phyloP scores from a whole-genome alignment of 2,797 vertebrate genomes.

The Zalophus californianus region DNA sequence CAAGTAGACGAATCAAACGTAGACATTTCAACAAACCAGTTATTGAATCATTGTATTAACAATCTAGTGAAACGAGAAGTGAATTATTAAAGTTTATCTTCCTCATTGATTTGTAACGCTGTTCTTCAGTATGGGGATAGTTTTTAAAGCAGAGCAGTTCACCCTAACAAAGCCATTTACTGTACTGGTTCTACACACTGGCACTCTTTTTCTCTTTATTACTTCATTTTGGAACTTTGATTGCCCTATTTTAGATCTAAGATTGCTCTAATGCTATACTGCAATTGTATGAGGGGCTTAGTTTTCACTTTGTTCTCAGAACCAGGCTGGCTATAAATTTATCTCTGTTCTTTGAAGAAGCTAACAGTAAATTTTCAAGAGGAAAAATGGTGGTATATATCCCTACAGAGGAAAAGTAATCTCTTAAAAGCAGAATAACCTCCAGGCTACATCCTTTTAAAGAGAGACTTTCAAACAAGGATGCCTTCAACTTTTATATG shows the following conservation, averaged over 20 bases:
- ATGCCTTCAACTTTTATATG: slow-evolving; percentile 72
- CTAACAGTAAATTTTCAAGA: slow-evolving; percentile 84
- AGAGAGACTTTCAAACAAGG: slow-evolving; percentile 73
- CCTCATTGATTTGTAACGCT: slow-evolving; percentile 69
- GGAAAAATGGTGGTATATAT: slow-evolving; percentile 79
- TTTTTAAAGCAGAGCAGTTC: slow-evolving; percentile 73
- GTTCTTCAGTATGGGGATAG: slow-evolving; percentile 39
- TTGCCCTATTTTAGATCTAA: slow-evolving; percentile 83
- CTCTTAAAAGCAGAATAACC: slow-evolving; percentile 85
- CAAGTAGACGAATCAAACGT: slow-evolving; percentile 68
- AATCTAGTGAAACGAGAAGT: slow-evolving; percentile 51
- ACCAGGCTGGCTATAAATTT: slow-evolving; percentile 84
- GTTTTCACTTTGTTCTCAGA: slow-evolving; percentile 87
- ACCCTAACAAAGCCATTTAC: slow-evolving; percentile 82
- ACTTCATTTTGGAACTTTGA: slow-evolving; percentile 82
- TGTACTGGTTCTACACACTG: slow-evolving; percentile 56
- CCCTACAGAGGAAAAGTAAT: slow-evolving; percentile 83
- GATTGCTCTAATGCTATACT: slow-evolving; percentile 80
- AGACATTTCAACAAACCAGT: slow-evolving; percentile 58
- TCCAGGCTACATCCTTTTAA: slow-evolving; percentile 81
- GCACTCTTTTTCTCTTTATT: slow-evolving; percentile 83
- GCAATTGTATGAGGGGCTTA: slow-evolving; percentile 79
- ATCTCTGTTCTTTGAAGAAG: slow-evolving; percentile 85
- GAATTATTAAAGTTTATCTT: slow-evolving; percentile 70
- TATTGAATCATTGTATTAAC: slow-evolving; percentile 61